Evolutionary conservation across 2,797 vertebrate species (phyloP).

Genomic region (Periophthalmus magnuspinnatus): DNA sequence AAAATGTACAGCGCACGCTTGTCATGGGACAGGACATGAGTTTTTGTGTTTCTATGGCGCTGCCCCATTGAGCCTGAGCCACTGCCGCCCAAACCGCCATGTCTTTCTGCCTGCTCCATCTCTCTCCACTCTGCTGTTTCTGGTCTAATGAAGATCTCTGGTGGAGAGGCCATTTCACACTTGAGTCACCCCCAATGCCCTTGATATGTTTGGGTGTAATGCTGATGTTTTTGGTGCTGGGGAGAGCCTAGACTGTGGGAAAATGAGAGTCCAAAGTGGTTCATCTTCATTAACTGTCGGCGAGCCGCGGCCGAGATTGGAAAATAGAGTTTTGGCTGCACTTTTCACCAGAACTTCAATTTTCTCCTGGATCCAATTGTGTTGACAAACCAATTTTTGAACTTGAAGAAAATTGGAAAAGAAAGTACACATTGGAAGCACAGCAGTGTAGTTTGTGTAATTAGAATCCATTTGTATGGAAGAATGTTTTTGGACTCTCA

Average conservation of each 20-base stretch:
- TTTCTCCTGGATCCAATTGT: neutral
- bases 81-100: conserved; percentile 24
- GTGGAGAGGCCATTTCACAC: conserved; percentile 76
- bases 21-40: conserved; percentile 68
- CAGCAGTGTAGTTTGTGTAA: neutral
- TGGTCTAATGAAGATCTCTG: conserved; percentile 74
- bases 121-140: conserved; percentile 51
- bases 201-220: conserved; percentile 54
- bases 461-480: neutral
- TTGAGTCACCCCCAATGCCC: conserved; percentile 65
- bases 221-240: conserved; percentile 26
- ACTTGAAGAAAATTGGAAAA: conserved; percentile 3
- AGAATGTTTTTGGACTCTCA: neutral
- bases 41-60: conserved; percentile 56
- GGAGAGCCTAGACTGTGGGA: conserved; percentile 32
- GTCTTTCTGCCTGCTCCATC: conserved; percentile 39
- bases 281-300: conserved; percentile 19
- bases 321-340: conserved; percentile 14
- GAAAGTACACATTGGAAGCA: conserved; percentile 1
- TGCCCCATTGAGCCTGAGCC: conserved; percentile 46
- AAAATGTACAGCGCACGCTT: conserved; percentile 45
- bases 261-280: conserved; percentile 26
- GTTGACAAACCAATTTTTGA: conserved; percentile 11
- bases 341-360: conserved; percentile 15
- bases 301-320: conserved; percentile 1